Evolutionary conservation across 2,113 vertebrate species (phyloP).

Genomic region (Cephalophus harveyi): DNA sequence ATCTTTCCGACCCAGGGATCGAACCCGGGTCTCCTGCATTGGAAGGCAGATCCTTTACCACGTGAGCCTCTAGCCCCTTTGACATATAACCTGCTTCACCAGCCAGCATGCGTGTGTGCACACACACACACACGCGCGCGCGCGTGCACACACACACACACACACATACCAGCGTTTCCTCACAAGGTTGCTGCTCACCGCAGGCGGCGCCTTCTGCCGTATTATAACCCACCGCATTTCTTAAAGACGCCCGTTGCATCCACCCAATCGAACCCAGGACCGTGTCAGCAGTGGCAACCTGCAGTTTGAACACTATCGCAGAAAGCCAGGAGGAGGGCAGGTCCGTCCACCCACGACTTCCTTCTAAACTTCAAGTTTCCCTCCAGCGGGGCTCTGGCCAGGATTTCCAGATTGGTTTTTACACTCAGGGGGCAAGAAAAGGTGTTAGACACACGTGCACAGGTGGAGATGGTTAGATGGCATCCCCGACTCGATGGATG

Average conservation of each 20-base stretch:
- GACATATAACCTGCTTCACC: neutral
- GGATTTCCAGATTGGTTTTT: too few species aligned
- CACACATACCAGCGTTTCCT: neutral
- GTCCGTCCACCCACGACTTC: too few species aligned
- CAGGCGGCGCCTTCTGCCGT: accelerated
- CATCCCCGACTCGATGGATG: too few species aligned
- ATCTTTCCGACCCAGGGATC: neutral
- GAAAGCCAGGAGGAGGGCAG: too few species aligned
- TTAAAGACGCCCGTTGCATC: neutral
- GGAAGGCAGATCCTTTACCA: neutral
- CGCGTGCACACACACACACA: accelerated
- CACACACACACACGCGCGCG: too few species aligned
- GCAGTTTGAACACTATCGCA: too few species aligned
- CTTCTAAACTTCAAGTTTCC: too few species aligned
- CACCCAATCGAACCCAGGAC: accelerated
- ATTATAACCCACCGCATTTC: neutral
- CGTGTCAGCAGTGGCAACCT: accelerated
- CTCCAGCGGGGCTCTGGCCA: too few species aligned
- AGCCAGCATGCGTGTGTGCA: neutral
- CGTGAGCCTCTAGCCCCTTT: neutral
- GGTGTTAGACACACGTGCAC: too few species aligned
- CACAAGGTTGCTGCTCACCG: neutral
- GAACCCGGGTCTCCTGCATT: neutral
- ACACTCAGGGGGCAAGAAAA: too few species aligned
- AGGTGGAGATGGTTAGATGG: too few species aligned